A percentile compares a stretch with the other conserved stretches of the same genome.
Evolutionary conservation across 2,113 vertebrate genomes (phyloP).

Genomic region (Spermophilus dauricus): DNA sequence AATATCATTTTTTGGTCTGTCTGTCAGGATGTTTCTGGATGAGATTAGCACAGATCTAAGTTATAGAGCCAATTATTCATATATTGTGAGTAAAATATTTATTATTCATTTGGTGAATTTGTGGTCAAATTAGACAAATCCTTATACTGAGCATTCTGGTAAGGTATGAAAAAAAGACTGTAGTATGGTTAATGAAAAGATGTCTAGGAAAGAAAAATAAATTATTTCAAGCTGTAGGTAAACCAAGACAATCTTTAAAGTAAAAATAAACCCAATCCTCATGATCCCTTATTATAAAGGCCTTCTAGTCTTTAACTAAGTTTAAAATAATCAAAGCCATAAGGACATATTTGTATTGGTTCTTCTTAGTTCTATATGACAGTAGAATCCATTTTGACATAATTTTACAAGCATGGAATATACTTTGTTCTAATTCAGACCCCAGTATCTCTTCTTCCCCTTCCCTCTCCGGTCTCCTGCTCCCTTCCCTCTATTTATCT

Average conservation of each 20-base stretch:
- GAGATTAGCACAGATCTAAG: background rate
- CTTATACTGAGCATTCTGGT: background rate
- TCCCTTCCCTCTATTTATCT: no score
- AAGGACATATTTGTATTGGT: background rate
- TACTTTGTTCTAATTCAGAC: no score
- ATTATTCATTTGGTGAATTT: slow-evolving; percentile 36
- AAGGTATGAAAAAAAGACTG: background rate
- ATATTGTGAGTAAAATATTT: background rate
- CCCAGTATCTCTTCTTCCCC: no score
- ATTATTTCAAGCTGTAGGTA: slow-evolving; percentile 2
- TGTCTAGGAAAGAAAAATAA: background rate
- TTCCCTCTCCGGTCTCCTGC: no score
- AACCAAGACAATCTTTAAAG: slow-evolving; percentile 54
- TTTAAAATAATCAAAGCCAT: background rate
- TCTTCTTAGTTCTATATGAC: no score
- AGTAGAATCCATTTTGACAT: no score
- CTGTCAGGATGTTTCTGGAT: background rate
- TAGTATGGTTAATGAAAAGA: background rate
- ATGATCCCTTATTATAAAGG: background rate
- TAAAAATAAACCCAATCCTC: background rate
- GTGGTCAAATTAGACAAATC: background rate
- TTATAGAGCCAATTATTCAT: background rate
- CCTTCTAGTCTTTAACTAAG: background rate
- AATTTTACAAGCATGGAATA: no score
- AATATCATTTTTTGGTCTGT: background rate